These are phyloP conservation scores for Luidia sarsii DNA, from an alignment of 53 echinoderm and acorn worm species.

Conservation along the genomic window DNA sequence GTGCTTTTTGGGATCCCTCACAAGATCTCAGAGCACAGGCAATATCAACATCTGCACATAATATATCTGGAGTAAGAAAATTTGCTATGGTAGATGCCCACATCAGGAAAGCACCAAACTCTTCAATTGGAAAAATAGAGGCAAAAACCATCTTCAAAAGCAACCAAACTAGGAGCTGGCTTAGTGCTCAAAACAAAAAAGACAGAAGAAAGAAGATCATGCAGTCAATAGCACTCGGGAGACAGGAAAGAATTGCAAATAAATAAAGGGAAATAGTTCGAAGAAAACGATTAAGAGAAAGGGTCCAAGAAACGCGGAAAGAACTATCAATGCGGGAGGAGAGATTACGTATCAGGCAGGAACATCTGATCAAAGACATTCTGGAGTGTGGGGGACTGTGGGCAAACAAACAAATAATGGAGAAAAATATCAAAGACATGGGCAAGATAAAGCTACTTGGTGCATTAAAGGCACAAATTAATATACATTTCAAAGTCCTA, in stretches of 20 bases:
- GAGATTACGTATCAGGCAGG: background rate
- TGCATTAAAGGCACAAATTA: too few relatives aligned
- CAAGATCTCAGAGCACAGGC: background rate
- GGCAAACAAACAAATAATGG: too few relatives aligned
- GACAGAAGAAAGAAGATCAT: too few relatives aligned
- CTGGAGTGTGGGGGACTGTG: background rate
- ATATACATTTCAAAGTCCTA: background rate
- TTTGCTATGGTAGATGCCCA: slow-evolving; percentile 9
- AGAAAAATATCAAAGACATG: too few relatives aligned
- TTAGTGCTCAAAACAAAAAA: background rate
- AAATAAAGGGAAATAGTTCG: too few relatives aligned
- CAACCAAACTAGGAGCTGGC: background rate
- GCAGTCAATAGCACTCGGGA: too few relatives aligned
- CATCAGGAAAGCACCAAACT: background rate
- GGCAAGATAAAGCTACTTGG: too few relatives aligned
- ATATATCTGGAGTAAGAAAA: background rate
- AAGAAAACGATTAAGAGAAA: background rate
- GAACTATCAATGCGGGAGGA: background rate
- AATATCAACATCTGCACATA: background rate
- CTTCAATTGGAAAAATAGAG: slow-evolving; percentile 1
- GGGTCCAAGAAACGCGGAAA: background rate
- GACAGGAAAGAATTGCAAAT: too few relatives aligned
- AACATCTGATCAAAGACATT: background rate
- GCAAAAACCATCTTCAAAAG: too few relatives aligned
- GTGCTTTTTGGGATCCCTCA: background rate